Evolutionary conservation across 2,797 vertebrate genomes (phyloP), one percentile per base, ranked within the genome.

Genomic region (Chaunax sp.): DNA sequence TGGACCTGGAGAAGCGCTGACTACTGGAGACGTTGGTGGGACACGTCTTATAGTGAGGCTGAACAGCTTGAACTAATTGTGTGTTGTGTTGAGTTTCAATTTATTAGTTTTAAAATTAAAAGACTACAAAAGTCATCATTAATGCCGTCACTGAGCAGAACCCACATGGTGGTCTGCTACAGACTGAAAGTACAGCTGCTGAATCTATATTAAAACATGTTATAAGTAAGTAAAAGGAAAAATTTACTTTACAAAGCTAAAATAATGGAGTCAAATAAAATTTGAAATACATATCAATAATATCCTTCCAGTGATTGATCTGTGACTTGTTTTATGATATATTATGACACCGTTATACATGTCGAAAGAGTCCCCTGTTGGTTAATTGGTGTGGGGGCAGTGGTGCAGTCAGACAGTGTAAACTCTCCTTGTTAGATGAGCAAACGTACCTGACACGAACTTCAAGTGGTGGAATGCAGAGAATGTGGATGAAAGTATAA

Each of bases 401-500:
- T 10, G 30, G 25, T 46, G 53, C 11, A 37, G 46, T 58, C 69
- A 52, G 40, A 53, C 41, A 41, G 30, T 18, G 54, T 66, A 63
- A 73, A 71, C 40, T 44, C 19, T 69, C 50, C 16, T 13, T 64
- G 45, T 59, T 47, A 16, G 50, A 66, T 28, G 55, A 65, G 33
- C 28, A 19, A 81, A 81, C 33, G 33, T 12, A 69, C 54, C 63
- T 55, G 62, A 75, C 38, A 35, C 35, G 4, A 72, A 41, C 37
- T 69, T 46, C 15, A n/a, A 50, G 57, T 19, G 5, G 23, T 45
- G 86, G 87, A 89, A 90, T 87, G 74, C 19, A 18, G 54, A 64
- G 84, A 89, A 90, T 84, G 70, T 45, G 62, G 77, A 66, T 38
- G 2, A 52, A 78, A 70, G 56, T 53, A 41, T 45, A 85, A 83